Base-by-base conservation (phyloP, 1,140 invertebrate species). In the Drosophila tsacasi region DNA sequence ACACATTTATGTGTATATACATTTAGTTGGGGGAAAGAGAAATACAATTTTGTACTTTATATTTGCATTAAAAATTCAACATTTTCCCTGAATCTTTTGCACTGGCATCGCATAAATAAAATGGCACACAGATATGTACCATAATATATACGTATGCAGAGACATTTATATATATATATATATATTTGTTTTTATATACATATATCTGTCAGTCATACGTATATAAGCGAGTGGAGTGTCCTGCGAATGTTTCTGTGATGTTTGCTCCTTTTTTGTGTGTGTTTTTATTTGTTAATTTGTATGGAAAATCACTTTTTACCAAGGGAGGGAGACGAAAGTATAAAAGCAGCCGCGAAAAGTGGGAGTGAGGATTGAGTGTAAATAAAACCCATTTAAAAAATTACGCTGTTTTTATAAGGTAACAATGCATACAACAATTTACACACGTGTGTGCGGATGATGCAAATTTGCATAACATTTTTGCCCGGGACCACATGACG, bases 361-460 rank as follows among this genome's bases (percentile, higher is more conserved):
- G 39, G 39, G 46, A 50, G 15, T 15, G 52, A 37, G 52, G 54
- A 30, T 25, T 25, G 69, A 73, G 69, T 73, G 69, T 73, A 73
- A 76, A 76, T 58, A 83, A 83, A 87, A 87, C 79, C 84, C 84
- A 87, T 87, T 87, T 83, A 87, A 87, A 87, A 73, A 87, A 87
- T 87, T 87, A 87, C 81, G 81, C 84, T 87, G 84, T 87, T 87
- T 87, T 87, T 87, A 83, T 89, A 87, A 87, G 84, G 84, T 87
- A 87, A 87, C 84, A 87, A 87, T 87, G 84, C 84, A 87, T 87
- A 89, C 84, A 89, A 81, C 84, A 89, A 87, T 87, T 87, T 89
- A 87, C 84, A 87, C 84, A 89, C 84, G 81, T 83, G 84, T 73
- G 75, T 79, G 72, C 81, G 84, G 54, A 72, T 87, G 80, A 72